Conservation (phyloP, 1,140 invertebrate genomes). For the Diachasmimorpha longicaudata region DNA sequence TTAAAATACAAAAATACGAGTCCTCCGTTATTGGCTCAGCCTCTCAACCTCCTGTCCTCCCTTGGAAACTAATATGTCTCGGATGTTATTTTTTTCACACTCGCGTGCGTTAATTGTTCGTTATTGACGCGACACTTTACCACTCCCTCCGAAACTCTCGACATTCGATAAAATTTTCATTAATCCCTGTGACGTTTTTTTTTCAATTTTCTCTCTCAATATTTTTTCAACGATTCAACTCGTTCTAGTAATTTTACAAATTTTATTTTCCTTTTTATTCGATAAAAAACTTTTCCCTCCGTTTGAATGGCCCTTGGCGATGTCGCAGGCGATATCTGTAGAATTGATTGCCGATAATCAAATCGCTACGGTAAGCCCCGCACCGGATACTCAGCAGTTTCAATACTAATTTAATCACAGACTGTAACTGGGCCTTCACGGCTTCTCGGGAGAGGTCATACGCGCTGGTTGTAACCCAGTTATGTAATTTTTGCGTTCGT, state of each 20-base stretch:
- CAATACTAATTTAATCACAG: conserved; percentile 49
- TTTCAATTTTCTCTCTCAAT: not conserved
- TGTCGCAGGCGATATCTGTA: not conserved
- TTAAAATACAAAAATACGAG: not conserved
- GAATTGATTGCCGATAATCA: conserved; percentile 52
- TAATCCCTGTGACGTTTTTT: not conserved
- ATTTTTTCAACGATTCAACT: not conserved
- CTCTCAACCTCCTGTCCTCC: not conserved
- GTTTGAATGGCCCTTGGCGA: not conserved
- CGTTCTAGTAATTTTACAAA: not conserved
- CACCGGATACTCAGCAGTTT: conserved; percentile 42
- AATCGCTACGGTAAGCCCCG: conserved; percentile 8
- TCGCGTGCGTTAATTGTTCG: not conserved
- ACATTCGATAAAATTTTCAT: not conserved
- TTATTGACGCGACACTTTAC: not conserved
- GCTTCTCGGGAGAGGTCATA: not conserved
- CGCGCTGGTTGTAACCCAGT: not conserved
- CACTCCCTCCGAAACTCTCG: too few species aligned
- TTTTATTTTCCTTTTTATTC: not conserved
- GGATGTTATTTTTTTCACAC: not conserved
- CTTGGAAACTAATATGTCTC: too few species aligned
- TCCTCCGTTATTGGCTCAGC: not conserved
- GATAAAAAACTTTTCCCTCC: not conserved
- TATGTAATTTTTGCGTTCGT: conserved; percentile 22
- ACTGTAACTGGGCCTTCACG: conserved; percentile 19